Percentiles rank a stretch among this genome's conserved stretches.
Conservation (phyloP, 1,140 invertebrate genomes). For the Hormaphis cornu region DNA sequence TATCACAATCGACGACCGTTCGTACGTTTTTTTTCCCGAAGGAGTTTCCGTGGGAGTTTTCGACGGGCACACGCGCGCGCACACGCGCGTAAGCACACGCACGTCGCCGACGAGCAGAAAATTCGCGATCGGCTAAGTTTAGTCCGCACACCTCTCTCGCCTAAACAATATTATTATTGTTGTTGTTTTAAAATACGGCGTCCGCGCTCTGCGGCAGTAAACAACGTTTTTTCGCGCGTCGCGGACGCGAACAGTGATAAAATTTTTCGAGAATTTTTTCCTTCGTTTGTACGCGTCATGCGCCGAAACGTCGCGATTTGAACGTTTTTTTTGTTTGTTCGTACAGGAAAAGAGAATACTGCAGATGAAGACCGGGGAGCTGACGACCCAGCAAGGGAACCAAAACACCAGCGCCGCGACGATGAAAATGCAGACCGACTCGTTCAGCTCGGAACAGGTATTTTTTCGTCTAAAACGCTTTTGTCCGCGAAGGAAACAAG, state of each 20-base stretch:
- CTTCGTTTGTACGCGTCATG: neutral
- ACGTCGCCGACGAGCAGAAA: neutral
- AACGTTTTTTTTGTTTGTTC: neutral
- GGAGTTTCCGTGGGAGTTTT: neutral
- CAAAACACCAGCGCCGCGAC: conserved; percentile 63
- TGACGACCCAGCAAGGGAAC: conserved; percentile 60
- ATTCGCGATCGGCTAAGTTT: conserved; percentile 30
- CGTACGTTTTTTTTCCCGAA: neutral
- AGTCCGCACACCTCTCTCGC: too few species aligned
- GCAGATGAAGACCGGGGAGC: neutral
- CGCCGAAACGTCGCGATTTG: too few species aligned
- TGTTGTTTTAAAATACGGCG: too few species aligned
- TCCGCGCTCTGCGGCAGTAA: too few species aligned
- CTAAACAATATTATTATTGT: too few species aligned
- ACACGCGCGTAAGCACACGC: neutral
- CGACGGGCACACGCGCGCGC: neutral
- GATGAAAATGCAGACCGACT: conserved; percentile 73
- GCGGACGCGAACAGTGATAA: neutral
- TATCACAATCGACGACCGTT: too few species aligned
- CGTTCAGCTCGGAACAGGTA: conserved; percentile 70
- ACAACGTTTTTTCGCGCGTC: neutral
- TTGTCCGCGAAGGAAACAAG: too few species aligned
- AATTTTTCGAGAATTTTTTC: too few species aligned
- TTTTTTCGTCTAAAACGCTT: too few species aligned
- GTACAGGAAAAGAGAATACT: neutral